Percentiles rank a stretch among this genome's conserved stretches.
Conservation (phyloP, 2,888 invertebrate species). For the Parnassius smintheus region DNA sequence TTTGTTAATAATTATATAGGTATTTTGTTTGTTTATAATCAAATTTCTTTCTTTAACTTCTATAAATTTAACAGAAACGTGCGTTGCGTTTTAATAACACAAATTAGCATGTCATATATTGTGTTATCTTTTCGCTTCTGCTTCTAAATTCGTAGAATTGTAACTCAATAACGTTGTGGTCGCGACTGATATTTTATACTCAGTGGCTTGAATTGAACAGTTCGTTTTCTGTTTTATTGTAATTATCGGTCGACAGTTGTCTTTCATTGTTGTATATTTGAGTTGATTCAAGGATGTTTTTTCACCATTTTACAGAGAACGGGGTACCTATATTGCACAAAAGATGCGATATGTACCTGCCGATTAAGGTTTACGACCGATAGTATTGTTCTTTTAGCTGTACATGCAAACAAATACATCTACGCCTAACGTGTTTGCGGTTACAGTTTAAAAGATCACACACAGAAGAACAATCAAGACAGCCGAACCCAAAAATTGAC, state of each 20-base stretch:
- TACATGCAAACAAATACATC: not conserved
- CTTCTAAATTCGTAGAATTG: slow-evolving; percentile 41
- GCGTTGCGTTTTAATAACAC: too few species aligned
- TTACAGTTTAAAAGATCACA: too few species aligned
- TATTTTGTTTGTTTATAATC: too few species aligned
- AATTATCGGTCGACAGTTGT: slow-evolving; percentile 12
- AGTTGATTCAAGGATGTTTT: slow-evolving; percentile 5
- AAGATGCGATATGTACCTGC: not conserved
- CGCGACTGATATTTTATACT: slow-evolving; percentile 39
- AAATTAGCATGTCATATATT: too few species aligned
- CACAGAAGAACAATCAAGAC: too few species aligned
- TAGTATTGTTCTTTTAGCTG: not conserved
- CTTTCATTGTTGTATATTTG: slow-evolving; percentile 17
- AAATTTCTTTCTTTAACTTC: too few species aligned
- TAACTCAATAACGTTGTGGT: slow-evolving; percentile 39
- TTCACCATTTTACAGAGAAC: slow-evolving; percentile 9
- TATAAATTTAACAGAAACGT: too few species aligned
- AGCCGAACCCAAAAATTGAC: too few species aligned
- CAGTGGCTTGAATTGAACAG: slow-evolving; percentile 30
- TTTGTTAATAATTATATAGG: too few species aligned
- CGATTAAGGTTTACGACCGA: not conserved
- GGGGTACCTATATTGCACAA: slow-evolving; percentile 22
- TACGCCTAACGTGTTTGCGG: too few species aligned
- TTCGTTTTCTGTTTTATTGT: slow-evolving; percentile 24
- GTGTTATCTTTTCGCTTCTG: slow-evolving; percentile 14